Percentiles rank a stretch among this genome's conserved stretches.
Conservation (phyloP, 2,113 vertebrate species). For the Lutjanus erythropterus region DNA sequence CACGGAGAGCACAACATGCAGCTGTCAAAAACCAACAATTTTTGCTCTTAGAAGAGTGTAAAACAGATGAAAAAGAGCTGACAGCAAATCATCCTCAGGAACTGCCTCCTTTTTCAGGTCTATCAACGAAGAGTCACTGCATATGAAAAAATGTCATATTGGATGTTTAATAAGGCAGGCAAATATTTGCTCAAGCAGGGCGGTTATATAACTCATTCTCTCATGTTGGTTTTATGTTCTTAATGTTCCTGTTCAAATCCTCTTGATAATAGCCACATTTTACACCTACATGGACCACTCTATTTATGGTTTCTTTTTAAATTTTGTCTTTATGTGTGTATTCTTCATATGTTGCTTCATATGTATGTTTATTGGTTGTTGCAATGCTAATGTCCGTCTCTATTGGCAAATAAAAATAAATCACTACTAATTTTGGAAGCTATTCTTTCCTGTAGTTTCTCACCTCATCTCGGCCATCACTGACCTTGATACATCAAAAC, state of each 20-base stretch:
- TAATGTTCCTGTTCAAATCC: neutral
- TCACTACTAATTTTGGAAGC: neutral
- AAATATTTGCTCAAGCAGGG: slow-evolving; percentile 18
- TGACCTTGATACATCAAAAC: slow-evolving; percentile 3
- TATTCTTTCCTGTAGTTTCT: neutral
- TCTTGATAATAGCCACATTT: neutral
- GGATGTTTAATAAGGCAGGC: slow-evolving; percentile 37
- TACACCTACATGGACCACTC: neutral
- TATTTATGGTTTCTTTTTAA: slow-evolving; percentile 22
- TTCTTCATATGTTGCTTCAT: slow-evolving; percentile 1
- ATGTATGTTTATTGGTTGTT: slow-evolving; percentile 1
- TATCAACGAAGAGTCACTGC: neutral
- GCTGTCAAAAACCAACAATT: neutral
- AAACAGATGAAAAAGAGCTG: slow-evolving; percentile 1
- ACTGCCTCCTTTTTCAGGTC: slow-evolving; percentile 1
- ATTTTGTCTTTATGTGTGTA: slow-evolving; percentile 4
- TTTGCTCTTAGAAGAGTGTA: slow-evolving; percentile 2
- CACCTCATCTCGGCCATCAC: neutral
- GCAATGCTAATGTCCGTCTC: neutral
- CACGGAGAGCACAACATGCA: neutral
- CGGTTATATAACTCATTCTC: neutral
- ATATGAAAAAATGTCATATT: neutral
- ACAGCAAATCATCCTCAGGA: neutral
- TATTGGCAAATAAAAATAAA: neutral
- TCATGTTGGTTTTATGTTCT: slow-evolving; percentile 10